These are phyloP conservation scores for Drosophila paranaensis DNA, from an alignment of 2,888 invertebrate species.

Conservation along the genomic window DNA sequence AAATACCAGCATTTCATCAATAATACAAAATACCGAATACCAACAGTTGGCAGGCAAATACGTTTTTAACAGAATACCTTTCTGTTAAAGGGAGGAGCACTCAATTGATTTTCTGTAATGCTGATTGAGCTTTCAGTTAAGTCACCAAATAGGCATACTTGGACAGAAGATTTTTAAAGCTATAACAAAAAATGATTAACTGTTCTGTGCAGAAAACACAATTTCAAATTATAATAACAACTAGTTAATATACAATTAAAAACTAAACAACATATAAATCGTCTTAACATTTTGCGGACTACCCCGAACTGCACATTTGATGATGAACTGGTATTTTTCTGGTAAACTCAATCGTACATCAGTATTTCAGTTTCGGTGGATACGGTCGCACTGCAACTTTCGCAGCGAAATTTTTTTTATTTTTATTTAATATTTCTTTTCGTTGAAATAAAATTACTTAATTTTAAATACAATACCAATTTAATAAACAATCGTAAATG, in stretches of 20 bases:
- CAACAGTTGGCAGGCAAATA: neutral
- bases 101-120: neutral
- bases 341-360: neutral
- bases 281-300: neutral
- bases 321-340: conserved; percentile 26
- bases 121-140: neutral
- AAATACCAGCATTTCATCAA: neutral
- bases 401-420: conserved; percentile 55
- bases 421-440: conserved; percentile 57
- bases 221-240: neutral
- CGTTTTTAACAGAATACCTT: neutral
- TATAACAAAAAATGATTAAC: neutral
- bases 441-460: conserved; percentile 29
- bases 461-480: conserved; percentile 27
- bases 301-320: neutral
- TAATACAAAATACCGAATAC: neutral
- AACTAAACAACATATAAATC: neutral
- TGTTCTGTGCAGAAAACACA: neutral
- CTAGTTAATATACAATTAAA: too few relatives aligned
- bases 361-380: conserved; percentile 38
- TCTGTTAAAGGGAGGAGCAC: neutral
- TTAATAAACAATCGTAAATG: conserved; percentile 18
- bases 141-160: neutral
- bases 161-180: too few relatives aligned
- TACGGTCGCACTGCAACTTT: conserved; percentile 54